Conservation (phyloP, 1,140 invertebrate genomes). For the Phthorimaea operculella region DNA sequence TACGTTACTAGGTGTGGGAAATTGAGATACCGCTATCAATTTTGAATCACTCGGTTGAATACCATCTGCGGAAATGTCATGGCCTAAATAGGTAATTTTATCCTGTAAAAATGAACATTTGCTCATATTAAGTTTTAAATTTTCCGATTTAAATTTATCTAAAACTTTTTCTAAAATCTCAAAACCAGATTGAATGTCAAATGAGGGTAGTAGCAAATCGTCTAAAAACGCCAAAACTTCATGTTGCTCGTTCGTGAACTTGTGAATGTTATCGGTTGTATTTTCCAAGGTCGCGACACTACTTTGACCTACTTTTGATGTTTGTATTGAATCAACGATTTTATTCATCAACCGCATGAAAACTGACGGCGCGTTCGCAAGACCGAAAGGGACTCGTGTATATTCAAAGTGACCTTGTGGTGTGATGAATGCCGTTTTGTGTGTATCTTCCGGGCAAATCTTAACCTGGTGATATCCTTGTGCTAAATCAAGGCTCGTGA, state of each 20-base stretch:
- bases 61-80: constrained; percentile 9
- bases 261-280: no score
- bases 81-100: constrained; percentile 16
- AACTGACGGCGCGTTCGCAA: no score
- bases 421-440: constrained; percentile 39
- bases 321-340: constrained; percentile 5
- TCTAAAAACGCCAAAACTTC: constrained; percentile 15
- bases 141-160: constrained; percentile 5
- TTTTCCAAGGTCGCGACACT: no score
- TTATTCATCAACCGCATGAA: constrained; percentile 22
- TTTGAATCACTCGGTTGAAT: constrained; percentile 33
- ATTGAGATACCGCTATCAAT: constrained; percentile 25
- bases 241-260: neutral
- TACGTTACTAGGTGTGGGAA: constrained; percentile 24
- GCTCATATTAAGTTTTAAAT: constrained; percentile 22
- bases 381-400: no score
- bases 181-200: constrained; percentile 8
- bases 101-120: constrained; percentile 22
- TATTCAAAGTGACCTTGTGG: constrained; percentile 42
- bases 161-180: constrained; percentile 13
- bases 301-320: no score
- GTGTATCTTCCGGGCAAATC: constrained; percentile 21
- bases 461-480: constrained; percentile 62
- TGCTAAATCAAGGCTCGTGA: constrained; percentile 43
- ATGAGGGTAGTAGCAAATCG: constrained; percentile 16